Base-by-base conservation (phyloP, 2,888 invertebrate genomes). In the Villa cingulata region DNA sequence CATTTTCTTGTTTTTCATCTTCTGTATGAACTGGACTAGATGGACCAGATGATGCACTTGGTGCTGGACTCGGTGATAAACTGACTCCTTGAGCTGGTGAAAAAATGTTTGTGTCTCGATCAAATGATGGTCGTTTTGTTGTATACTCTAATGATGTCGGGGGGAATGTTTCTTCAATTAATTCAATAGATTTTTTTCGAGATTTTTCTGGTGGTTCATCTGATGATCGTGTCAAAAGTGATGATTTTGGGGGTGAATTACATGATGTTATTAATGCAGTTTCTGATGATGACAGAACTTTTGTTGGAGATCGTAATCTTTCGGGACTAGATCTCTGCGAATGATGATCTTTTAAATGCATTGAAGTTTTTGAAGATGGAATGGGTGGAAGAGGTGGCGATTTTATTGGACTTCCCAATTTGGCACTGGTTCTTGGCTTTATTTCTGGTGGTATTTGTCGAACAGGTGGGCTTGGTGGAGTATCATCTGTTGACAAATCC, bases 1-100 rank as follows among this genome's bases (percentile, higher is more conserved):
- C 75, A 44, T 73, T 70, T 56, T 76, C 75, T 58, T 76, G 75
- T 56, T 76, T 76, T 51, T 71, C 70, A 49, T 71, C 70, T 55
- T 70, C 70, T 2, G 70, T 70, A 46, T 68, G 65, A 17, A 67
- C 66, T 3, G 70, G 68, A 32, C 71, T 71, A 2, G 74, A 67
- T 2, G 66, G 66, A 12, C 65, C 67, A 5, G 70, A 70, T 16
- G 69, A 69, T 41, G 63, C 63, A 52, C 68, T 68, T 41, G 64
- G 64, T 50, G 62, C 62, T 1, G 68, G 63, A 17, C 66, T 65
- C 1, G 61, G 59, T 3, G 66, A 66, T 50, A 63, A 64, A 36
- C 58, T 57, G 37, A 58, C 48, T 49, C 58, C 36, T 55, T 56
- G 42, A 7, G 56, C 55, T n/a, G 58, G 57, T 41, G 60, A 59